phyloP scores from a whole-genome alignment of 37 sponge, comb jelly and placozoan genomes.

The Cliona cf. orientalis region DNA sequence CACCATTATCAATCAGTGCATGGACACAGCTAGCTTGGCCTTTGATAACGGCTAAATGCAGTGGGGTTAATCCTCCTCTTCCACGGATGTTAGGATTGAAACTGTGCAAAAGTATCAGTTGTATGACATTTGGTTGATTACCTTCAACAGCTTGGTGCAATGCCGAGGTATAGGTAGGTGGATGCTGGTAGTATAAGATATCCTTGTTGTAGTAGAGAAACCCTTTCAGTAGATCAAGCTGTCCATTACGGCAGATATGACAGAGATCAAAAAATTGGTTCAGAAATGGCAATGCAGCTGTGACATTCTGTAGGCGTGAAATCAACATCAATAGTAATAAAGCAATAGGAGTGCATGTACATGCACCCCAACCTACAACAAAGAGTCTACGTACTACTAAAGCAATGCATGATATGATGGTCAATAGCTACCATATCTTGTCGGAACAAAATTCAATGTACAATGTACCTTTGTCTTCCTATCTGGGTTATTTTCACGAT shows the following conservation, averaged over 20 bases:
- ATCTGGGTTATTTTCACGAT: too few relatives aligned
- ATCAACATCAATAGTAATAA: too few relatives aligned
- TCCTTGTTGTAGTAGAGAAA: conserved; percentile 45
- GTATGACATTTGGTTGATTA: conserved; percentile 68
- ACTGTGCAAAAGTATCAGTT: conserved; percentile 60
- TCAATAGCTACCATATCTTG: too few relatives aligned
- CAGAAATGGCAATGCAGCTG: too few relatives aligned
- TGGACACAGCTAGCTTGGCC: conserved; percentile 60
- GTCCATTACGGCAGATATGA: conserved; percentile 68
- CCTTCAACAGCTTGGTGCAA: conserved; percentile 83
- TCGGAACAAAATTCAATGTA: too few relatives aligned
- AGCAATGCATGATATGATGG: too few relatives aligned
- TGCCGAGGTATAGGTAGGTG: conserved; percentile 32
- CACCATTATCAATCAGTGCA: conserved; percentile 63
- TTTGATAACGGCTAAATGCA: conserved; percentile 69
- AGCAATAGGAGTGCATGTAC: too few relatives aligned
- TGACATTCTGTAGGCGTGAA: too few relatives aligned
- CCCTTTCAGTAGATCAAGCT: conserved; percentile 28
- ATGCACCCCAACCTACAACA: too few relatives aligned
- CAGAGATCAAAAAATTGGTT: conserved; percentile 44
- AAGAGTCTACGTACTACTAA: too few relatives aligned
- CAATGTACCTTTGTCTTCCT: too few relatives aligned
- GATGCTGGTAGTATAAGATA: conserved; percentile 23
- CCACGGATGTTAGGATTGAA: conserved; percentile 50
- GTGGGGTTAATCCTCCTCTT: conserved; percentile 65